phyloP scores from a whole-genome alignment of 2,113 vertebrate species.

The Sceloporus tristichus region DNA sequence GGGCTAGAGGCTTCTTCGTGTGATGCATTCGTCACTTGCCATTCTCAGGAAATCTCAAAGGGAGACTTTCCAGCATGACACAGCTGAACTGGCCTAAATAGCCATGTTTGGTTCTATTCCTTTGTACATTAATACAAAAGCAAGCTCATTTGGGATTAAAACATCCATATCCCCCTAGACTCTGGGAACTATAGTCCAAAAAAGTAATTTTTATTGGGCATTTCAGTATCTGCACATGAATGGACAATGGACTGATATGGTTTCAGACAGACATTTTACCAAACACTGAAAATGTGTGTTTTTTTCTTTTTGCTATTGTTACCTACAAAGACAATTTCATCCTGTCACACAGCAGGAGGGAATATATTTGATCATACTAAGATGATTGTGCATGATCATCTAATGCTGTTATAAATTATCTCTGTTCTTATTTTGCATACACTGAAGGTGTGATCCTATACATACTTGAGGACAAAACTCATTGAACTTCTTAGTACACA shows the following conservation, averaged over 20 bases:
- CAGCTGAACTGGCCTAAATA: background rate
- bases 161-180: background rate
- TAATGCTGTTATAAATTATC: background rate
- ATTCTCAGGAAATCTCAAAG: background rate
- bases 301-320: background rate
- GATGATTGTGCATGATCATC: background rate
- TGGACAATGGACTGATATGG: background rate
- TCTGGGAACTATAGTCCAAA: background rate
- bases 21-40: background rate
- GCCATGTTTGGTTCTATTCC: background rate
- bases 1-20: background rate
- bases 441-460: background rate
- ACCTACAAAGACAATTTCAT: background rate
- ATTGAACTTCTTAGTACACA: background rate
- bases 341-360: background rate
- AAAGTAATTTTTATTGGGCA: background rate
- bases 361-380: background rate
- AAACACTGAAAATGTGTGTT: background rate
- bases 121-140: background rate
- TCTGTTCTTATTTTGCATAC: background rate
- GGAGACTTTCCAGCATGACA: background rate
- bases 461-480: background rate
- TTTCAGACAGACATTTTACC: background rate
- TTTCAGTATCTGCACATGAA: background rate
- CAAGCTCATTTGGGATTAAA: background rate